A percentile compares a stretch with the other conserved stretches of the same genome.
These are phyloP conservation scores for Drosophila sordidula DNA, from an alignment of 2,888 invertebrate genomes.

Conservation along the genomic window DNA sequence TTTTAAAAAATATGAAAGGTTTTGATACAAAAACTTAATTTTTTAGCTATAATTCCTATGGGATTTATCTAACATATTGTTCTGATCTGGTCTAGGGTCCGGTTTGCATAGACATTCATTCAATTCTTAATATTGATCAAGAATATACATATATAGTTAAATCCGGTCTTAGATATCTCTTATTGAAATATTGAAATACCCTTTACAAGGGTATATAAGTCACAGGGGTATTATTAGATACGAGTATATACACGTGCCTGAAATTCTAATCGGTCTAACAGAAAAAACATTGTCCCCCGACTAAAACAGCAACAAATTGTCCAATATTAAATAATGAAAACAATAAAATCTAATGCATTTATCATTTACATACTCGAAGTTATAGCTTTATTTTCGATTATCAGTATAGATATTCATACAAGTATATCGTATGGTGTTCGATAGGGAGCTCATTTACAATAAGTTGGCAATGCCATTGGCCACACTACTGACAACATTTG, in stretches of 20 bases:
- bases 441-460: slow-evolving; percentile 3
- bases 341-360: not conserved
- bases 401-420: not conserved
- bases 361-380: not conserved
- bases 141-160: no score
- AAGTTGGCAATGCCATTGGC: slow-evolving; percentile 22
- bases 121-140: no score
- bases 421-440: not conserved
- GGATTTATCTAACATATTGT: no score
- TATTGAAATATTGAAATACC: no score
- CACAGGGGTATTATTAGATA: not conserved
- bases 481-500: not conserved
- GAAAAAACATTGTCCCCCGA: not conserved
- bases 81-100: no score
- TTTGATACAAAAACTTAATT: no score
- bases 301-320: not conserved
- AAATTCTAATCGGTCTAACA: not conserved
- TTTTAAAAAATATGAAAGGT: no score
- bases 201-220: no score
- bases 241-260: not conserved
- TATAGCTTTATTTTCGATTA: slow-evolving; percentile 5
- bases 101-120: no score
- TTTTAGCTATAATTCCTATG: no score
- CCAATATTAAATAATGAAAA: not conserved
- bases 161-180: no score